Base-by-base conservation (phyloP, 2,113 vertebrate species). In the Chloroceryle aenea region DNA sequence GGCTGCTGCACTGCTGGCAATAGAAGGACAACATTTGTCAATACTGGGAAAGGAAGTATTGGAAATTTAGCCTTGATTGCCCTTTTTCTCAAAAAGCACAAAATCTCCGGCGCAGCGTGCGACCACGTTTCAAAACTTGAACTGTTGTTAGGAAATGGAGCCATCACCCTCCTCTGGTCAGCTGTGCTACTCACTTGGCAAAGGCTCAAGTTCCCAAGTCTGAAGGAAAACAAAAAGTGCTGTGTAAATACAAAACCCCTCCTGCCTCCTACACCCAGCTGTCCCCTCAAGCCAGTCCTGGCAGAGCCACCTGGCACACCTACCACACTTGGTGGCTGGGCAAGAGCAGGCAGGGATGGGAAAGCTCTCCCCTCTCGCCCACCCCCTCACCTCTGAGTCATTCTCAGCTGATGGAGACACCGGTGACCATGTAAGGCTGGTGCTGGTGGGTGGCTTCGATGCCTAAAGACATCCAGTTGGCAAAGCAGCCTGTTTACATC, bases 361-460 rank as follows among this genome's bases (percentile, higher is more conserved):
- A 38, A 78, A 14, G 18, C 45, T 48, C 48, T 62, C 42, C 62
- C 17, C 27, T 26, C 61, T 27, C 0, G 0, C 73, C 67, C 82
- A 79, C 32, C 34, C 19, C 66, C 42, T 68, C 3, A 0, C 17
- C 66, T 89, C 85, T 83, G 93, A 95, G 89, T 97, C 91, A 97
- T 66, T 22, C 85, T 87, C 94, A 94, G 95, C 91, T 96, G 93
- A 94, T 85, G 71, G 80, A 76, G 87, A 36, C 53, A 45, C 15
- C 11, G 14, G 16, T 0, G 3, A 59, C 47, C 67, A 3, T 4
- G 3, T 2, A 7, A 48, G 40, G 78, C 20, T 12, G 53, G 71
- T n/a, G 69, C 73, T 79, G 67, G 61, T 81, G 74, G 77, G 74
- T 7, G 30, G 55, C 34, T 62, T 67, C 58, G 66, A 47, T 61